Evolutionary conservation across 2,113 vertebrate genomes (phyloP).

Genomic region (Larimichthys polyactis): DNA sequence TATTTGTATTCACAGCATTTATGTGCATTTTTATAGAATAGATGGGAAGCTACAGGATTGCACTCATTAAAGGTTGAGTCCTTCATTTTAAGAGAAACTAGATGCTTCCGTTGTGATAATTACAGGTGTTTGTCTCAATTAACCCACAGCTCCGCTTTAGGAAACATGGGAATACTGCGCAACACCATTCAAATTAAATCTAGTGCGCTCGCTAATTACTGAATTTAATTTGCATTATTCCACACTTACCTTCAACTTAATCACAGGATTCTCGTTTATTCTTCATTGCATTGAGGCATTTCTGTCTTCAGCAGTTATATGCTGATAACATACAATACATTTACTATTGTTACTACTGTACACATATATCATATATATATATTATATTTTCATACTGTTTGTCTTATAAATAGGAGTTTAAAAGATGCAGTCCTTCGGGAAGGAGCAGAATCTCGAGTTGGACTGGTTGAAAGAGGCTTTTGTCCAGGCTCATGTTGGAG

Average conservation of each 20-base stretch:
- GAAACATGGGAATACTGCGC: slow-evolving; percentile 57
- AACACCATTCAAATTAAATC: slow-evolving; percentile 58
- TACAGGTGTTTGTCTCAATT: slow-evolving; percentile 62
- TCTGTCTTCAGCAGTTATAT: slow-evolving; percentile 3
- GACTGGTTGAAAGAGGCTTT: slow-evolving; percentile 50
- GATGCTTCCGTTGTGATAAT: slow-evolving; percentile 48
- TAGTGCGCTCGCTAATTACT: slow-evolving; percentile 65
- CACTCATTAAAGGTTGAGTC: not conserved
- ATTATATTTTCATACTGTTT: slow-evolving; percentile 15
- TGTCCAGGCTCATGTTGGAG: slow-evolving; percentile 47
- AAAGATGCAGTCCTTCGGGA: slow-evolving; percentile 22
- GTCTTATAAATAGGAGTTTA: slow-evolving; percentile 25
- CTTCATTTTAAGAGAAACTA: slow-evolving; percentile 14
- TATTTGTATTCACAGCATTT: slow-evolving; percentile 1
- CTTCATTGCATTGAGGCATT: slow-evolving; percentile 21
- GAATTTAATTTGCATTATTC: slow-evolving; percentile 62
- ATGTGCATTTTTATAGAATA: not conserved
- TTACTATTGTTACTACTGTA: not conserved
- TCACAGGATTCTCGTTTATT: slow-evolving; percentile 59
- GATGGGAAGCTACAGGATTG: not conserved
- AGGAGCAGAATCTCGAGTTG: not conserved
- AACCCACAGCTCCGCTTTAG: slow-evolving; percentile 44
- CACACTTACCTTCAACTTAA: slow-evolving; percentile 69
- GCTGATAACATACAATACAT: not conserved
- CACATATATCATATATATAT: slow-evolving; percentile 4